phyloP scores from a whole-genome alignment of 2,888 invertebrate genomes.

The Clunio marinus region DNA sequence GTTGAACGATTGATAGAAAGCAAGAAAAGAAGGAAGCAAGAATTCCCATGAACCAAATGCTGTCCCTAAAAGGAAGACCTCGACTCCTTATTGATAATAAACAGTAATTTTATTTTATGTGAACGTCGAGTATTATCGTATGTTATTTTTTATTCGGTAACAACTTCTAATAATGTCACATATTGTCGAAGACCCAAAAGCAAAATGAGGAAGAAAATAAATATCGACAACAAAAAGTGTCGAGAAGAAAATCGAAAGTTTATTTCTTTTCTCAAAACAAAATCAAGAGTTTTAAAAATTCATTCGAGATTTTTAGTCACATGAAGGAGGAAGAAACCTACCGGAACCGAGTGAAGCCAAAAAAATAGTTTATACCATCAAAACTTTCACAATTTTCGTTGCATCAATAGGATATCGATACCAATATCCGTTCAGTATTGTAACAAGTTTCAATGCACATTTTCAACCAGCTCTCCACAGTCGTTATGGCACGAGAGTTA shows the following conservation, averaged over 20 bases:
- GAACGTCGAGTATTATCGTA: conserved; percentile 8
- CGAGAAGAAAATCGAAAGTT: no score
- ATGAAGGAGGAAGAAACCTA: neutral
- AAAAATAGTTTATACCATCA: conserved; percentile 20
- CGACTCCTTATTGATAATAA: conserved; percentile 13
- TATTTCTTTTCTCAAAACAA: no score
- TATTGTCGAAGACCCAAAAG: neutral
- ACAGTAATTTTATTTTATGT: conserved; percentile 31
- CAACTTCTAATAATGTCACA: conserved; percentile 4
- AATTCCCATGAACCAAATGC: neutral
- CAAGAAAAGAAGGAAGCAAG: neutral
- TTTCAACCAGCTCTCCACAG: neutral
- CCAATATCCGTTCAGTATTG: conserved; percentile 35
- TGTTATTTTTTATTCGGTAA: neutral
- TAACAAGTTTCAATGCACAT: conserved; percentile 22
- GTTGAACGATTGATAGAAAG: conserved; percentile 24
- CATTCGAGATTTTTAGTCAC: conserved; percentile 3
- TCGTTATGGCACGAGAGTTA: conserved; percentile 22
- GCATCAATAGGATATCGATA: conserved; percentile 29
- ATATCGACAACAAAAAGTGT: no score
- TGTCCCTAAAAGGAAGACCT: no score
- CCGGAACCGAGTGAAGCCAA: conserved; percentile 28
- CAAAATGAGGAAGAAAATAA: no score
- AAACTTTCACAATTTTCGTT: neutral
- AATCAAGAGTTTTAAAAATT: no score